Evolutionary conservation across 1,140 invertebrate species (phyloP), one percentile per base, ranked within the genome.

Genomic region (Heliconius nattereri): DNA sequence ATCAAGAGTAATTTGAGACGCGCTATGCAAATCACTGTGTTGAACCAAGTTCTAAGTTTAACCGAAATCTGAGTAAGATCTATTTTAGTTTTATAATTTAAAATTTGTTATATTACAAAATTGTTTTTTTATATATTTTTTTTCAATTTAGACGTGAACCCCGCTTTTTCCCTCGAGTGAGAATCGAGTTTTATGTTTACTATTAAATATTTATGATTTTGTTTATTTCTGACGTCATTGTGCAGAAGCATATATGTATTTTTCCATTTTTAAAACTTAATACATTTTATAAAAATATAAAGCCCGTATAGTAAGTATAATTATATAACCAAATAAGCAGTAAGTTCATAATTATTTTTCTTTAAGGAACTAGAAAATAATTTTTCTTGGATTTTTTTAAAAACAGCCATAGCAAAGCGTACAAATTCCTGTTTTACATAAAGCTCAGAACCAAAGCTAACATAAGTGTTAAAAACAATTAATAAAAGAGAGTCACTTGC

Each of bases 21-120:
- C 60, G 60, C 60, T 66, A 66, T 66, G 60, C 60, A 66, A 66
- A 66, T 66, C 60, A 66, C 60, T 66, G 60, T 66, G 26, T 66
- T 66, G 26, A 66, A 16, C 26, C 60, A 29, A 66, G 60, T 29
- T 66, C 60, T 66, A 66, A 19, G 60, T 66, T 66, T 26, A 66
- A 29, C 26, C 60, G 60, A 26, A 29, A 66, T 66, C 23, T 66
- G 26, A 66, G 60, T 16, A n/a, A 66, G 11, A 66, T 66, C 11
- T 16, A 6, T 66, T n/a, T n/a, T 66, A 29, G 60, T 66, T 66
- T 66, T 29, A 29, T 29, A 66, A 66, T 26, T 66, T 26, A 13
- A 66, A 66, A 16, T 66, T n/a, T n/a, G 3, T 23, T n/a, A 57
- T 23, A 57, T 23, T 57, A 57, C n/a, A 20, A 57, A 57, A 3